These are phyloP conservation scores for Whitmania pigra DNA, from an alignment of 1,140 invertebrate species.

Conservation along the genomic window DNA sequence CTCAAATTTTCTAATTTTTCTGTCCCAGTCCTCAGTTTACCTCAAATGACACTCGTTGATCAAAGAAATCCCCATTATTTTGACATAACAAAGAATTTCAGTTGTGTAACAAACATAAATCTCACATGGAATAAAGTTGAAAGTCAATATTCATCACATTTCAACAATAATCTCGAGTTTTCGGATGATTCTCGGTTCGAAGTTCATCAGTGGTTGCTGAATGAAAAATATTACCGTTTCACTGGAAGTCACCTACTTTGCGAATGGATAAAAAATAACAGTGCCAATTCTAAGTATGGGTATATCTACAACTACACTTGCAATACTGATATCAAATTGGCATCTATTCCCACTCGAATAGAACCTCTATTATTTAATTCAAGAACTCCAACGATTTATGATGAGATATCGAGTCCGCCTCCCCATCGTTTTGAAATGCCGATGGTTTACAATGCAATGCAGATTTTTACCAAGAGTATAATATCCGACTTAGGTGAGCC, in stretches of 20 bases:
- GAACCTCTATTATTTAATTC: neutral
- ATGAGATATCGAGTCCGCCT: neutral
- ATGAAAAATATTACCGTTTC: constrained; percentile 3
- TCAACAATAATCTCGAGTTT: no score
- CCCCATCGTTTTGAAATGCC: neutral
- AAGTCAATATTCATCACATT: no score
- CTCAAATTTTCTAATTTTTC: no score
- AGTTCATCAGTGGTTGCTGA: neutral
- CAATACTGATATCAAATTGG: neutral
- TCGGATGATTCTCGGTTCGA: no score
- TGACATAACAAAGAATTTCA: no score
- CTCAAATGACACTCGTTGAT: no score
- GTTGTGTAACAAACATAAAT: no score
- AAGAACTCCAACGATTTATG: neutral
- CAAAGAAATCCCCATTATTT: no score
- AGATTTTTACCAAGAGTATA: neutral
- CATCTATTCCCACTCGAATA: neutral
- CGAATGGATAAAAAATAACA: neutral
- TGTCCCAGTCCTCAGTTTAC: no score
- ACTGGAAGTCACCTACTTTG: neutral
- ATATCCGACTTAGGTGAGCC: neutral
- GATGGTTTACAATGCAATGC: neutral
- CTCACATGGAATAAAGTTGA: no score
- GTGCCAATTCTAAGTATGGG: neutral
- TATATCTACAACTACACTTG: constrained; percentile 6